These are phyloP conservation scores for Plumapathes pennacea DNA, from an alignment of 92 coral and sea anemone genomes.

Conservation along the genomic window DNA sequence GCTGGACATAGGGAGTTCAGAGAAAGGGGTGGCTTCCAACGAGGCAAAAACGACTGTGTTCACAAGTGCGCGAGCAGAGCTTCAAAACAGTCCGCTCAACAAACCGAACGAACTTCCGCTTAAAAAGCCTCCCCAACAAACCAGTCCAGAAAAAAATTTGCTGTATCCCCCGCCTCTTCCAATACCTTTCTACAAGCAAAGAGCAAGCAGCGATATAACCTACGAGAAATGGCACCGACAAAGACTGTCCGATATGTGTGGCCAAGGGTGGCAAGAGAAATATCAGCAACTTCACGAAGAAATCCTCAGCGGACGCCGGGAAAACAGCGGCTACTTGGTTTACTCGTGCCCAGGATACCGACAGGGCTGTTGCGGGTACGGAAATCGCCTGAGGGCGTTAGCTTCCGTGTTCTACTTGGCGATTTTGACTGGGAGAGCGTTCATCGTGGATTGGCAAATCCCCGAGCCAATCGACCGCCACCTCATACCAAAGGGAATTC, in stretches of 20 bases:
- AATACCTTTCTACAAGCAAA: too few relatives aligned
- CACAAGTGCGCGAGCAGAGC: too few relatives aligned
- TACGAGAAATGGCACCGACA: constrained; percentile 12
- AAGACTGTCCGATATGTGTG: constrained; percentile 36
- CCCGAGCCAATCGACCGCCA: constrained; percentile 86
- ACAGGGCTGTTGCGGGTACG: constrained; percentile 90
- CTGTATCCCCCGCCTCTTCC: too few relatives aligned
- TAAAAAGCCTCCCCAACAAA: too few relatives aligned
- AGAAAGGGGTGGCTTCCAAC: too few relatives aligned
- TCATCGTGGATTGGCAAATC: constrained; percentile 75
- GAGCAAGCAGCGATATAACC: too few relatives aligned
- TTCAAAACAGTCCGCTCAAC: too few relatives aligned
- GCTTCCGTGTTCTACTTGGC: constrained; percentile 76
- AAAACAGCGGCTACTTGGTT: constrained; percentile 53
- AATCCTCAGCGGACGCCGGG: constrained; percentile 30
- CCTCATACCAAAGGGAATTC: constrained; percentile 65
- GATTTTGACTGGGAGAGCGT: constrained; percentile 77
- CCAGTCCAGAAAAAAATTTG: too few relatives aligned
- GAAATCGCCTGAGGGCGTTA: constrained; percentile 81
- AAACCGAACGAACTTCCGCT: too few relatives aligned
- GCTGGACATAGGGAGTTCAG: too few relatives aligned
- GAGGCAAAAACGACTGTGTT: too few relatives aligned
- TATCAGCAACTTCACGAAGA: constrained; percentile 61
- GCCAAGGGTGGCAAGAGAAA: constrained; percentile 74
- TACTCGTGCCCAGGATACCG: constrained; percentile 70